A percentile compares a stretch with the other conserved stretches of the same genome.
Conservation (phyloP, 2,888 invertebrate genomes). For the Pristionchus maxplancki region DNA sequence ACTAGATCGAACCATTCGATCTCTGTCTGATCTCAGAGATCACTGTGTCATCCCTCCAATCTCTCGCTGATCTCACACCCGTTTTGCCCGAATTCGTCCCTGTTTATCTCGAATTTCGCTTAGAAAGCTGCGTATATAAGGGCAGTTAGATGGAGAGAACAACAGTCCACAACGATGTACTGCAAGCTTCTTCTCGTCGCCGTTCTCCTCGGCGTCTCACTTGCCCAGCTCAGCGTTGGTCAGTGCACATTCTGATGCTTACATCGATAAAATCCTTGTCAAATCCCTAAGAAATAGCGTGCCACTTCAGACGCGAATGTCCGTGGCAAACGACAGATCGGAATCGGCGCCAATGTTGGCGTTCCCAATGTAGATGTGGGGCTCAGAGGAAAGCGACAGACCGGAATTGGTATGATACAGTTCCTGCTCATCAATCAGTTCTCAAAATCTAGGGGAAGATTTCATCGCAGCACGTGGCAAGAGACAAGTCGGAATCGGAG, state of each 20-base stretch:
- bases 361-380: too few species aligned
- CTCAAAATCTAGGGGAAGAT: too few species aligned
- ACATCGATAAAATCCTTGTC: neutral
- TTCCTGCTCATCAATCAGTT: too few species aligned
- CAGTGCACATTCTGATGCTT: too few species aligned
- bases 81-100: constrained; percentile 29
- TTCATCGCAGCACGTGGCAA: too few species aligned
- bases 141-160: neutral
- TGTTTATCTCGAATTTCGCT: constrained; percentile 13
- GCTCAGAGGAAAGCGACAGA: too few species aligned
- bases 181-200: neutral
- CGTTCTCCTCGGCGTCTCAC: neutral
- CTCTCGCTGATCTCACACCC: constrained; percentile 18
- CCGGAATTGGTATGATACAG: too few species aligned
- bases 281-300: neutral
- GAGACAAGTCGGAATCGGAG: too few species aligned
- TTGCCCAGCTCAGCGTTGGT: neutral
- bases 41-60: neutral
- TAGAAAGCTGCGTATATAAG: neutral
- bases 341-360: neutral
- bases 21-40: neutral
- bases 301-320: neutral
- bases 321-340: constrained; percentile 6
- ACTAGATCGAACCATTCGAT: neutral
- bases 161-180: neutral